Evolutionary conservation across 2,797 vertebrate genomes (phyloP).

Genomic region (Cichlasoma orientale): DNA sequence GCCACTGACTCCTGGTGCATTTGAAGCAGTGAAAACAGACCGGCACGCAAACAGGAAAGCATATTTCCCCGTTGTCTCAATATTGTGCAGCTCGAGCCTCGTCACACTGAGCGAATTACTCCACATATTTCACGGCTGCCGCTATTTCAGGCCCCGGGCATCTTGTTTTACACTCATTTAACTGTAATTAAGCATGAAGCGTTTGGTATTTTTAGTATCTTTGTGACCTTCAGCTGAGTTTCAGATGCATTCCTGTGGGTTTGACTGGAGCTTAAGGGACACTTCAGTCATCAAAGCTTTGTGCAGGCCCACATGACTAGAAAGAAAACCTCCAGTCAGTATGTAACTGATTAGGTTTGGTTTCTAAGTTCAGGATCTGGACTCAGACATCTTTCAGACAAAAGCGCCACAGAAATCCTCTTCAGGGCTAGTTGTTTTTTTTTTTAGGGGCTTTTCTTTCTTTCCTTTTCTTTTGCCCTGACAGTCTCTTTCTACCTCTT

Average conservation of each 20-base stretch:
- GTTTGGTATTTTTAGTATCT: slow-evolving; percentile 19
- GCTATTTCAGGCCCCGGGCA: background rate
- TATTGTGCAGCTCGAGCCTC: background rate
- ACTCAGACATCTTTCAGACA: background rate
- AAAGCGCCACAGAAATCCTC: background rate
- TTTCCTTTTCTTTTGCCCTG: background rate
- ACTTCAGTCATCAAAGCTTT: background rate
- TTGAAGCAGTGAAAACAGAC: background rate
- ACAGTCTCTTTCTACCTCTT: slow-evolving; percentile 40
- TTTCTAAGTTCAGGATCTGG: background rate
- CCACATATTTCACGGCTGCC: background rate
- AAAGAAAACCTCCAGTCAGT: background rate
- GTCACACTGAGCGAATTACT: background rate
- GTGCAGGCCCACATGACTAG: background rate
- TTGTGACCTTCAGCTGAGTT: background rate
- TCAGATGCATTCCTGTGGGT: background rate
- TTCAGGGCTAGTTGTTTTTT: slow-evolving; percentile 7
- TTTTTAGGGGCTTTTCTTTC: background rate
- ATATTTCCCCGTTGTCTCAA: background rate
- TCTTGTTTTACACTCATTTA: slow-evolving; percentile 3
- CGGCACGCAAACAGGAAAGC: background rate
- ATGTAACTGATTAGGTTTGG: background rate
- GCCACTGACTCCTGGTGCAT: background rate
- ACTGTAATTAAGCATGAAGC: background rate
- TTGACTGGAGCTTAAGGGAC: background rate